Conservation (phyloP, 2,113 vertebrate species). For the Menidia beryllina region DNA sequence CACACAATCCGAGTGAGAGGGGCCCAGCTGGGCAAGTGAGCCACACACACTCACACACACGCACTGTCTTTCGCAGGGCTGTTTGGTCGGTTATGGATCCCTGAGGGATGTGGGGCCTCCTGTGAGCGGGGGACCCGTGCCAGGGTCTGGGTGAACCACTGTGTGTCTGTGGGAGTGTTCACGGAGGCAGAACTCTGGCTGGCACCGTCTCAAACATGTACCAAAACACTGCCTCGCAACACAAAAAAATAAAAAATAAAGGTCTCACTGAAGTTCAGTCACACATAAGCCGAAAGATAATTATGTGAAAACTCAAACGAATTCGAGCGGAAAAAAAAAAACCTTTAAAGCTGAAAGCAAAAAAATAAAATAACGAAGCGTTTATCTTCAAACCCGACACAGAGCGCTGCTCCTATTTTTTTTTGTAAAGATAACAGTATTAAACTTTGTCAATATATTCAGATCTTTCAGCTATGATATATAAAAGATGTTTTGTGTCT, state of each 20-base stretch:
- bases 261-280: too few species aligned
- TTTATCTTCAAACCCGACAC: conserved; percentile 2
- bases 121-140: conserved; percentile 55
- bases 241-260: too few species aligned
- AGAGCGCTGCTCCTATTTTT: neutral
- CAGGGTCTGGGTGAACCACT: conserved; percentile 32
- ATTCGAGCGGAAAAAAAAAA: too few species aligned
- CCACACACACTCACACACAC: conserved; percentile 27
- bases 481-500: too few species aligned
- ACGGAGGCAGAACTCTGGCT: too few species aligned
- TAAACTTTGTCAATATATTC: too few species aligned
- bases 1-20: conserved; percentile 29
- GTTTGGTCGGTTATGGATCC: conserved; percentile 68
- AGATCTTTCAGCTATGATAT: too few species aligned
- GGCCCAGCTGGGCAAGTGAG: conserved; percentile 59
- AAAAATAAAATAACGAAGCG: neutral
- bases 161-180: conserved; percentile 19
- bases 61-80: conserved; percentile 43
- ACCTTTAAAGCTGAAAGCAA: neutral
- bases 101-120: conserved; percentile 63
- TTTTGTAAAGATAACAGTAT: too few species aligned
- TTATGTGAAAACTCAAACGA: neutral
- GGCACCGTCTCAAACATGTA: too few species aligned
- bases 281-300: neutral
- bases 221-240: too few species aligned